Evolutionary conservation across 2,888 invertebrate species (phyloP).

Genomic region (Leuctra nigra): DNA sequence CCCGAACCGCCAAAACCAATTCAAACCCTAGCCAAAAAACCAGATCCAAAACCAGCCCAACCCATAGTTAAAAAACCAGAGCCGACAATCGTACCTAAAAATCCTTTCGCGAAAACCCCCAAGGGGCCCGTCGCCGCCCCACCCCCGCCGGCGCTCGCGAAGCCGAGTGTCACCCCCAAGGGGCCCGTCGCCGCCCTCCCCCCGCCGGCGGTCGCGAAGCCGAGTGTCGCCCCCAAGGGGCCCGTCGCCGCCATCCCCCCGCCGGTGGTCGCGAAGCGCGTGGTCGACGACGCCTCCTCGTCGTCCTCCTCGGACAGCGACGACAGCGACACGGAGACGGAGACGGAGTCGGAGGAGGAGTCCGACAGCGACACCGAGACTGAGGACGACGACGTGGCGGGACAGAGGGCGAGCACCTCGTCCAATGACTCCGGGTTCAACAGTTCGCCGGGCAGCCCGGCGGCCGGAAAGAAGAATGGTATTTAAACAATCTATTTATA

Average conservation of each 20-base stretch:
- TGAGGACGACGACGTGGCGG: conserved; percentile 36
- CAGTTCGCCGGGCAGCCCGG: conserved; percentile 48
- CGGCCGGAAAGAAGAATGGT: conserved; percentile 47
- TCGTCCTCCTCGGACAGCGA: conserved; percentile 32
- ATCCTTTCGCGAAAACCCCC: too few relatives aligned
- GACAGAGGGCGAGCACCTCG: conserved; percentile 48
- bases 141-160: too few relatives aligned
- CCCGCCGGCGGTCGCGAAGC: too few relatives aligned
- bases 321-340: conserved; percentile 6
- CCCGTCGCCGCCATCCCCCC: too few relatives aligned
- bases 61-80: background rate
- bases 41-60: too few relatives aligned
- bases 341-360: conserved; percentile 24
- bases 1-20: too few relatives aligned
- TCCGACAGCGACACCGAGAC: conserved; percentile 19
- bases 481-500: too few relatives aligned
- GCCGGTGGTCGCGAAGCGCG: too few relatives aligned
- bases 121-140: too few relatives aligned
- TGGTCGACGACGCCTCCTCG: conserved; percentile 34
- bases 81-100: background rate
- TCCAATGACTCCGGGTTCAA: conserved; percentile 83
- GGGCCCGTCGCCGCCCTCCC: conserved; percentile 35
- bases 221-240: too few relatives aligned
- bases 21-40: too few relatives aligned
- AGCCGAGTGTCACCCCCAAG: too few relatives aligned